Conservation (phyloP, 53 echinoderm and acorn worm species). For the Paelopatides confundens region DNA sequence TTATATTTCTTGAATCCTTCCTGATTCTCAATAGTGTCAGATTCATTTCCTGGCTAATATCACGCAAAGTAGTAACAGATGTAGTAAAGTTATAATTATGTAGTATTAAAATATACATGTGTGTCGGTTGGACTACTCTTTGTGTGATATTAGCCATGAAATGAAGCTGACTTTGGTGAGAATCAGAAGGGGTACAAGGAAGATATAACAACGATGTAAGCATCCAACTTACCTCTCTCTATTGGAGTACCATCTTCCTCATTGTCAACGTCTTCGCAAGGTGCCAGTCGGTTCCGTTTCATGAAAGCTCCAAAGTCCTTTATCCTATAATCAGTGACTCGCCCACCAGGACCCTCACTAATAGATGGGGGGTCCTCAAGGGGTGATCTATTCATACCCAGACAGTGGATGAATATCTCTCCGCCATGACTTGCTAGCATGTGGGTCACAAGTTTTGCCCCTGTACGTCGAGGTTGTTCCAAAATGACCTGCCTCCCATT, state of each 20-base stretch:
- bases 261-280: conserved; percentile 77
- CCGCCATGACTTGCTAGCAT: conserved; percentile 99
- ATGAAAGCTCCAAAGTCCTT: conserved; percentile 97
- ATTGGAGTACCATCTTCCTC: conserved; percentile 74
- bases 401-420: conserved; percentile 92
- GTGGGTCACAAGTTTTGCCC: conserved; percentile 87
- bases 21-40: no score
- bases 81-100: no score
- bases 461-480: conserved; percentile 87
- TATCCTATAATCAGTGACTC: conserved; percentile 97
- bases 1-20: no score
- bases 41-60: no score
- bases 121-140: no score
- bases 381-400: conserved; percentile 77
- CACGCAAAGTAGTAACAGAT: no score
- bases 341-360: conserved; percentile 95
- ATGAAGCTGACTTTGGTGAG: no score
- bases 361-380: conserved; percentile 98
- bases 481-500: conserved; percentile 98
- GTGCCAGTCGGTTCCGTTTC: conserved; percentile 90
- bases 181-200: no score
- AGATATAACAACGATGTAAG: no score
- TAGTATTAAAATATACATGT: no score
- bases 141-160: no score
- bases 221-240: conserved; percentile 71